phyloP scores from a whole-genome alignment of 2,888 invertebrate species.

The Hirtodrosophila confusa region DNA sequence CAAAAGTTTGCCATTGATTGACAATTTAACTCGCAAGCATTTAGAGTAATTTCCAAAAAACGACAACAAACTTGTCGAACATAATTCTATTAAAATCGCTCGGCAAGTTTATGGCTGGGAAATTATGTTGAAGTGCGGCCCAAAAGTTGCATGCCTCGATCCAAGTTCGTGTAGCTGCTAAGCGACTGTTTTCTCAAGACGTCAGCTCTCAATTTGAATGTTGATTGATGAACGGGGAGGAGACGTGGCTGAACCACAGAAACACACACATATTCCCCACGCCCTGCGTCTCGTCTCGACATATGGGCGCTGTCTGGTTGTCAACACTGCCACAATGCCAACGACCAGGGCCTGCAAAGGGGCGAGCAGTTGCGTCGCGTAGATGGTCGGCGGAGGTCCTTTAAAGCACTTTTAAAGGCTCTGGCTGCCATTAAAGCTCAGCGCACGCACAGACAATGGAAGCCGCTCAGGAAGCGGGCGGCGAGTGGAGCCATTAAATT shows the following conservation, averaged over 20 bases:
- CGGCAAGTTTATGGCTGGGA: no score
- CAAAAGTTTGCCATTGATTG: conserved; percentile 24
- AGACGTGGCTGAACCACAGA: conserved; percentile 6
- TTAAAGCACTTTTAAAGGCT: conserved; percentile 36
- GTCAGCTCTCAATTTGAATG: conserved; percentile 51
- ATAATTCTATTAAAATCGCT: no score
- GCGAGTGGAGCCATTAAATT: conserved; percentile 67
- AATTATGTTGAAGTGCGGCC: neutral
- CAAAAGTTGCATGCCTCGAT: conserved; percentile 9
- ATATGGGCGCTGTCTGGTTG: conserved; percentile 60
- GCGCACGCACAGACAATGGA: conserved; percentile 46
- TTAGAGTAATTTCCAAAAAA: no score
- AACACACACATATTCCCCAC: conserved; percentile 3
- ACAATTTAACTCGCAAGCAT: conserved; percentile 1
- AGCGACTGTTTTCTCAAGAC: conserved; percentile 14
- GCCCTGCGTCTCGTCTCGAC: conserved; percentile 23
- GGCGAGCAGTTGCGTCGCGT: no score
- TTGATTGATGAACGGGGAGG: conserved; percentile 58
- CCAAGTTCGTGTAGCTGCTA: conserved; percentile 3
- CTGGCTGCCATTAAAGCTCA: conserved; percentile 55
- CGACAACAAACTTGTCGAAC: no score
- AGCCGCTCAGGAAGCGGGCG: conserved; percentile 58
- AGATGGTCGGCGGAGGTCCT: neutral
- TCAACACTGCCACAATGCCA: conserved; percentile 41
- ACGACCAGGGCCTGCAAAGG: conserved; percentile 26